Evolutionary conservation across 1,140 invertebrate species (phyloP).

Genomic region (Hylaeus volcanicus): DNA sequence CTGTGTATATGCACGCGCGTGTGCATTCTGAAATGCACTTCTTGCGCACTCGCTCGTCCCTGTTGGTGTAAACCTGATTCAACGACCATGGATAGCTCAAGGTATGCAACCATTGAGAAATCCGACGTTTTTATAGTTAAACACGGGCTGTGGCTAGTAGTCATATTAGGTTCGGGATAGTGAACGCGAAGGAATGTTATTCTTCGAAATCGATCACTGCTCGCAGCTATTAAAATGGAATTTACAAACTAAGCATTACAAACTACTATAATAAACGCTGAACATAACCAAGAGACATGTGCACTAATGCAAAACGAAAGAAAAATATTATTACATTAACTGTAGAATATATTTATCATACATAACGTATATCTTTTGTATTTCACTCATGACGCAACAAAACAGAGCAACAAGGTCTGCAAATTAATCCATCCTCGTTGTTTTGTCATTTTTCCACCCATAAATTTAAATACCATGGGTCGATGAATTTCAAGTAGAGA

Average conservation of each 20-base stretch:
- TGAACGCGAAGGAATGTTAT: neutral
- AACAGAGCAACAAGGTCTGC: too few relatives aligned
- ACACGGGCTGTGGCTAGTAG: neutral
- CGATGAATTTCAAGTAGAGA: neutral
- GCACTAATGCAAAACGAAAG: too few relatives aligned
- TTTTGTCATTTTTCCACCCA: neutral
- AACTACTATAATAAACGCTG: too few relatives aligned
- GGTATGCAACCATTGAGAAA: slow-evolving; percentile 29
- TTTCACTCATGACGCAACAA: too few relatives aligned
- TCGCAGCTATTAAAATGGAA: too few relatives aligned
- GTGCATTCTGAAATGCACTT: slow-evolving; percentile 25
- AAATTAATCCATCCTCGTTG: too few relatives aligned
- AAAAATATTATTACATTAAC: too few relatives aligned
- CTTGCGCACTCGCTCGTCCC: slow-evolving; percentile 14
- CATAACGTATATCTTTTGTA: too few relatives aligned
- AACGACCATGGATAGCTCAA: neutral
- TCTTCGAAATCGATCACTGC: too few relatives aligned
- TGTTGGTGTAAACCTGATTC: neutral
- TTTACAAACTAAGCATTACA: too few relatives aligned
- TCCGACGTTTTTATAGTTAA: neutral
- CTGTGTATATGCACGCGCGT: neutral
- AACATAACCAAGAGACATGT: too few relatives aligned
- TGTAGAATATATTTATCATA: too few relatives aligned
- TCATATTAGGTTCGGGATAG: neutral
- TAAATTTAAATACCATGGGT: neutral